These are phyloP conservation scores for Puma concolor DNA, from an alignment of 2,113 vertebrate species.

Conservation along the genomic window DNA sequence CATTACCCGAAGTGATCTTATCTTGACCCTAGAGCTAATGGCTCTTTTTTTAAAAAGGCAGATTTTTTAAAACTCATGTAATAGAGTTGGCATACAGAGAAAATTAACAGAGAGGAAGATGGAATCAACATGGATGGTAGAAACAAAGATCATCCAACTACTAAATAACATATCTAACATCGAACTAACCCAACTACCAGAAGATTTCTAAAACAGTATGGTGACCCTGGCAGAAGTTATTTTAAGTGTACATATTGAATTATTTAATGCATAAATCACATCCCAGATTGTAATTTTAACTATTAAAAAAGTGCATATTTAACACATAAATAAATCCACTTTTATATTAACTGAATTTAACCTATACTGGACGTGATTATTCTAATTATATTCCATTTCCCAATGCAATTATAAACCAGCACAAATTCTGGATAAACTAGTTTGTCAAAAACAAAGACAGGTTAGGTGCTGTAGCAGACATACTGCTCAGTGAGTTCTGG, in stretches of 20 bases:
- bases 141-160: not conserved
- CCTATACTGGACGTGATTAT: not conserved
- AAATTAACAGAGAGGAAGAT: not conserved
- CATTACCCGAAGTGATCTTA: not conserved
- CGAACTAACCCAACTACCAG: not conserved
- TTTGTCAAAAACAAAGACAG: not conserved
- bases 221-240: not conserved
- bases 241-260: slow-evolving; percentile 30
- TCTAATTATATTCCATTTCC: not conserved
- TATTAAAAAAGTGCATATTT: not conserved
- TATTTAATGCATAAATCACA: slow-evolving; percentile 29
- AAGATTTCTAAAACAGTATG: not conserved
- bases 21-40: not conserved
- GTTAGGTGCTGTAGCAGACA: not conserved
- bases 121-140: not conserved
- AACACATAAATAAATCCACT: slow-evolving; percentile 2
- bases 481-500: not conserved
- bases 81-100: not conserved
- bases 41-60: too few species aligned
- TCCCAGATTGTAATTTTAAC: not conserved
- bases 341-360: not conserved
- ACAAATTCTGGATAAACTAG: slow-evolving; percentile 24
- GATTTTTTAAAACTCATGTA: not conserved
- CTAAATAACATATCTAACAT: not conserved
- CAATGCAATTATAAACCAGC: slow-evolving; percentile 33